Percentiles rank a stretch among this genome's conserved stretches.
These are phyloP conservation scores for Stegastes partitus DNA, from an alignment of 2,113 vertebrate genomes.

Conservation along the genomic window DNA sequence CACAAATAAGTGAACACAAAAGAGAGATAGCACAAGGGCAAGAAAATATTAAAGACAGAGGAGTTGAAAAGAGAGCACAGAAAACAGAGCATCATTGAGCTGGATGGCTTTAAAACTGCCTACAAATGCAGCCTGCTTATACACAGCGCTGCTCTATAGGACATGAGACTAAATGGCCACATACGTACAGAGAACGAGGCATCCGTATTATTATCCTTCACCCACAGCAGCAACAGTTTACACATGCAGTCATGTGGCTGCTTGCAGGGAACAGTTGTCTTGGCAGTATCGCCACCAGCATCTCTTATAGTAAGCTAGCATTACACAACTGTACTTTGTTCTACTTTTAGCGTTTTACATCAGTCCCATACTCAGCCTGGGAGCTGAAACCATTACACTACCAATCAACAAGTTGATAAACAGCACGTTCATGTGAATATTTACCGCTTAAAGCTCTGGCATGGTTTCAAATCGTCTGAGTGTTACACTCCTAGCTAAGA, in stretches of 20 bases:
- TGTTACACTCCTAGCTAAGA: too few species aligned
- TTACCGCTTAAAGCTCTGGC: too few species aligned
- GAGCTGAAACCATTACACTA: background rate
- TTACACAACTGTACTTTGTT: background rate
- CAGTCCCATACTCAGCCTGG: background rate
- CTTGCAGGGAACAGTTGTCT: background rate
- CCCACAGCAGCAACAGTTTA: slow-evolving; percentile 17
- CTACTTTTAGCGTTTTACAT: background rate
- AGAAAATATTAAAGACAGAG: slow-evolving; percentile 68
- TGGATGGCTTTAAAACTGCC: slow-evolving; percentile 61
- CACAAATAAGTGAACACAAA: slow-evolving; percentile 73
- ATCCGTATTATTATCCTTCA: slow-evolving; percentile 5
- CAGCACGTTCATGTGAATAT: too few species aligned
- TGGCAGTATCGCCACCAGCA: slow-evolving; percentile 7
- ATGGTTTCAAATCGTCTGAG: too few species aligned
- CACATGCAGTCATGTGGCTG: background rate
- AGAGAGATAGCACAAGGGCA: slow-evolving; percentile 64
- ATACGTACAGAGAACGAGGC: slow-evolving; percentile 25
- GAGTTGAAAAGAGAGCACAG: slow-evolving; percentile 43
- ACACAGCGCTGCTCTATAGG: slow-evolving; percentile 41
- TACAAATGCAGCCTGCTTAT: slow-evolving; percentile 65
- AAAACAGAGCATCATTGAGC: slow-evolving; percentile 52
- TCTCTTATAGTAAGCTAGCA: slow-evolving; percentile 7
- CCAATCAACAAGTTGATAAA: too few species aligned
- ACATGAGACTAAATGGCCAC: slow-evolving; percentile 38